Base-by-base conservation (phyloP, 2,888 invertebrate species). In the Tupiocoris notatus region DNA sequence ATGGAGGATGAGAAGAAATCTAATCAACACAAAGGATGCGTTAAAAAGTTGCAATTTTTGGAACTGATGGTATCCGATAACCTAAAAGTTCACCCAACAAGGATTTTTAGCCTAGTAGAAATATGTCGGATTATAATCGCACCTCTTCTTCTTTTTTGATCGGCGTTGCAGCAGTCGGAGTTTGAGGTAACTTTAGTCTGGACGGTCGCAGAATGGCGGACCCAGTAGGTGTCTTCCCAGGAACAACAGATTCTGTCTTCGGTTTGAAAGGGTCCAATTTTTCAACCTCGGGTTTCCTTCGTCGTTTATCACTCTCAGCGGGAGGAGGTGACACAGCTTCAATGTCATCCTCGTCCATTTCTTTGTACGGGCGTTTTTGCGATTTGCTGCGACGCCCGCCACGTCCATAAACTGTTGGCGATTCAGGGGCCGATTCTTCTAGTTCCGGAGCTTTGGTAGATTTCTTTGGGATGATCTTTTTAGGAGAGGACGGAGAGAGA, bases 291-390 rank as follows among this genome's bases (percentile, higher is more conserved):
- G 25, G 2, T 70, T 58, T 70, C 63, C 62, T 22, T 23, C 59
- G 21, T 73, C 62, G 25, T 16, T 39, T 9, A n/a, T 20, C 6
- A n/a, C 3, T 59, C 3, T 59, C 59, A 6, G 24, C 20, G 9
- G 59, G 77, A 16, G 70, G 63, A 9, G 70, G 58, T n/a, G 65
- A 58, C 12, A 66, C 58, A 0, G 75, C 66, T 64, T 75, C 75
- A 25, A 66, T 66, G 54, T 75, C 75, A 54, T 75, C 75, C 58
- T 75, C 75, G 1, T 75, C 75, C 66, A 75, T 12, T 66, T 75
- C 75, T 18, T 65, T 75, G 66, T 75, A 75, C 24, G 23, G 58
- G 17, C 66, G 65, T 65, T 75, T 75, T 18, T 62, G 62, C 6
- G 21, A 20, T 54, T 65, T 75, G 24, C 66, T 59, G 7, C 75